phyloP scores from a whole-genome alignment of 2,113 vertebrate genomes.

The Alexandromys fortis region DNA sequence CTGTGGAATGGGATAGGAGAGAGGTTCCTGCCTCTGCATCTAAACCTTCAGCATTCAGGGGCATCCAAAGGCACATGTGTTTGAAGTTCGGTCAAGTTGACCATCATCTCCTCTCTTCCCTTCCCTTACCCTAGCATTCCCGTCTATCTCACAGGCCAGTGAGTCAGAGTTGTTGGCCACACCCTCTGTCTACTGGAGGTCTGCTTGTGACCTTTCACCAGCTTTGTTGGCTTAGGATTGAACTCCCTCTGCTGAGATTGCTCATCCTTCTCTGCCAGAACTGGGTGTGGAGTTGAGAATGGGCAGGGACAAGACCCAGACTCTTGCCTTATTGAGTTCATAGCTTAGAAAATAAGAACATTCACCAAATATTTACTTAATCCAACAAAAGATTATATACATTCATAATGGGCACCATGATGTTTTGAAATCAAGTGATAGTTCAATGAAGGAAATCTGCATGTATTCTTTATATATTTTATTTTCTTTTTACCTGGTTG shows the following conservation, averaged over 20 bases:
- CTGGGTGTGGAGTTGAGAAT: not conserved
- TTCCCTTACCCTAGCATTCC: not conserved
- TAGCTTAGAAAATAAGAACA: not conserved
- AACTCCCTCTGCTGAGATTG: not conserved
- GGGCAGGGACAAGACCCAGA: not conserved
- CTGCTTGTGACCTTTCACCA: not conserved
- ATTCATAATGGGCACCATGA: not conserved
- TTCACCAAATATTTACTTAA: not conserved
- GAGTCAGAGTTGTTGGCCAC: not conserved
- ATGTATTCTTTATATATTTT: not conserved
- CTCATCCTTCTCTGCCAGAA: not conserved
- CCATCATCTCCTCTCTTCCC: not conserved
- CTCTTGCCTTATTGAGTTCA: not conserved
- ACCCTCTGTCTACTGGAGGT: accelerated
- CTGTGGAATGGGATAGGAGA: not conserved
- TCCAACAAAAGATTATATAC: not conserved
- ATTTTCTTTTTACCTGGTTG: not conserved
- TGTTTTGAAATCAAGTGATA: not conserved
- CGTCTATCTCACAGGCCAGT: not conserved
- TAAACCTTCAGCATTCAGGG: not conserved
- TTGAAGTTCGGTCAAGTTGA: not conserved
- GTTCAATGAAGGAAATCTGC: not conserved
- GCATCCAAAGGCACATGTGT: not conserved
- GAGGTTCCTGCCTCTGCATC: not conserved
- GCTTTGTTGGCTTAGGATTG: not conserved